Evolutionary conservation across 2,113 vertebrate species (phyloP).

Genomic region (Hoplias malabaricus): DNA sequence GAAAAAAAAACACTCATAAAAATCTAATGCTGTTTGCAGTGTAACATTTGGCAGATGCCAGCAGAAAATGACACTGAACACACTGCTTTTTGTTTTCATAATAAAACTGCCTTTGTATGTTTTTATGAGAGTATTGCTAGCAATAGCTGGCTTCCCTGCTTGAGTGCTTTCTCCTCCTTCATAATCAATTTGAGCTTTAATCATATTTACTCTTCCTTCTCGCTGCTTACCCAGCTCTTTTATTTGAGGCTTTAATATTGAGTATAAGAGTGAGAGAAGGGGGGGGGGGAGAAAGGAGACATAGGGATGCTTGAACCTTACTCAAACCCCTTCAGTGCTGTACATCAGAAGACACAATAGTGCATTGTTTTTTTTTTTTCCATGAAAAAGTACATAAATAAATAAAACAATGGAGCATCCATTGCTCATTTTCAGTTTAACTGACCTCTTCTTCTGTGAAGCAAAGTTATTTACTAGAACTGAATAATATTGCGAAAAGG

Average conservation of each 20-base stretch:
- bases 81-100: not conserved
- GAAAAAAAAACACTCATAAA: not conserved
- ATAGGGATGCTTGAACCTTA: not conserved
- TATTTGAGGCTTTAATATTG: constrained; percentile 11
- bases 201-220: not conserved
- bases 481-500: no score
- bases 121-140: not conserved
- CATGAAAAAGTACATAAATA: not conserved
- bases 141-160: not conserved
- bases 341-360: not conserved
- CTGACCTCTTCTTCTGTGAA: not conserved
- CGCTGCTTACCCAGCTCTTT: not conserved
- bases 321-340: not conserved
- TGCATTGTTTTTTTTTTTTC: not conserved
- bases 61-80: not conserved
- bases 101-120: not conserved
- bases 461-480: not conserved
- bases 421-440: not conserved
- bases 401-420: not conserved
- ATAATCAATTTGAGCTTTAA: constrained; percentile 2
- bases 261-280: not conserved
- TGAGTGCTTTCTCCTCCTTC: not conserved
- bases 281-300: not conserved
- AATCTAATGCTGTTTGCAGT: not conserved
- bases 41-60: not conserved